These are phyloP conservation scores for Melinaea marsaeus DNA, from an alignment of 2,888 invertebrate genomes.

Conservation along the genomic window DNA sequence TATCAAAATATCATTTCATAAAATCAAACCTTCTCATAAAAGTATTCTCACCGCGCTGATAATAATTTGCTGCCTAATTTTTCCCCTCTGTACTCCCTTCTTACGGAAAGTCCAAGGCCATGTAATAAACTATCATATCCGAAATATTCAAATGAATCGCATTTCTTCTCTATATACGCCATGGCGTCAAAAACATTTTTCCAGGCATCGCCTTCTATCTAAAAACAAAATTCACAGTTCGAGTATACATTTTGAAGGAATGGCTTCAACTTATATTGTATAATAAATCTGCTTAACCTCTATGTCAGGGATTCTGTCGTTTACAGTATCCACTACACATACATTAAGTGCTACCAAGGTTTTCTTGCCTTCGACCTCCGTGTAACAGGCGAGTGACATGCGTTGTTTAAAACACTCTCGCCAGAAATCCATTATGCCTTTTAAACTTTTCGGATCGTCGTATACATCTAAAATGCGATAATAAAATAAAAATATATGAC, in stretches of 20 bases:
- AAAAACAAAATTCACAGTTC: background rate
- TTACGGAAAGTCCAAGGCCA: slow-evolving; percentile 54
- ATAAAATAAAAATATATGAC: too few species aligned
- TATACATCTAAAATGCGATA: background rate
- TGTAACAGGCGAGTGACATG: slow-evolving; percentile 52
- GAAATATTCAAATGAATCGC: slow-evolving; percentile 43
- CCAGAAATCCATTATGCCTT: slow-evolving; percentile 44
- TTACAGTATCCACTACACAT: slow-evolving; percentile 41
- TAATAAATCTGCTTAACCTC: background rate
- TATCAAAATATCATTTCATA: too few species aligned
- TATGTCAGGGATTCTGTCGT: slow-evolving; percentile 39
- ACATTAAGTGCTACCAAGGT: slow-evolving; percentile 49
- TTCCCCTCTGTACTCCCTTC: slow-evolving; percentile 50
- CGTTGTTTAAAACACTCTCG: slow-evolving; percentile 36
- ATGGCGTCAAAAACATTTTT: slow-evolving; percentile 48
- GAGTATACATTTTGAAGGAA: too few species aligned
- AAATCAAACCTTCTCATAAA: too few species aligned
- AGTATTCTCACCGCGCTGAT: slow-evolving; percentile 48
- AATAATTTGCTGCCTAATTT: slow-evolving; percentile 52
- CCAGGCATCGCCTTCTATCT: slow-evolving; percentile 54
- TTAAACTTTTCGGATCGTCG: slow-evolving; percentile 41
- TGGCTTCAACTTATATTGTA: too few species aligned
- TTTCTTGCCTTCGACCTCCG: slow-evolving; percentile 39
- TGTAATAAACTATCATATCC: slow-evolving; percentile 44
- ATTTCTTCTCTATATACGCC: slow-evolving; percentile 37